These are phyloP conservation scores for Drosophila athabasca DNA, from an alignment of 1,140 invertebrate species.

Conservation along the genomic window DNA sequence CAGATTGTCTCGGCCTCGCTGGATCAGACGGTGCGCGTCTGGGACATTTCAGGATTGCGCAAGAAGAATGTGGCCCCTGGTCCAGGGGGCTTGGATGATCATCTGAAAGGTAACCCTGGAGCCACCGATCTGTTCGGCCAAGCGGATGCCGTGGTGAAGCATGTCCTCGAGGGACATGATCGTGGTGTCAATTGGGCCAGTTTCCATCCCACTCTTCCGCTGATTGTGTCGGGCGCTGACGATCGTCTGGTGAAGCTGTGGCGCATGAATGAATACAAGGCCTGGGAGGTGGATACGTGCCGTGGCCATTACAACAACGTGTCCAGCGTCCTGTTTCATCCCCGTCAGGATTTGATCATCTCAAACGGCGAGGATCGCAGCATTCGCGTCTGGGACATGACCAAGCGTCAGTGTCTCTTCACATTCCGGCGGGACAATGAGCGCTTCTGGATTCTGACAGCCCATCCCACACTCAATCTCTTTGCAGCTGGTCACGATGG, in stretches of 20 bases:
- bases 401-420: conserved; percentile 97
- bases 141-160: conserved; percentile 98
- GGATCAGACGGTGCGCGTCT: conserved; percentile 99
- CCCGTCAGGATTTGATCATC: conserved; percentile 97
- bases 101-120: conserved; percentile 91
- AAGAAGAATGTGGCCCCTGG: conserved; percentile 99
- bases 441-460: conserved; percentile 97
- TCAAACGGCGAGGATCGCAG: conserved; percentile 99
- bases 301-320: conserved; percentile 99
- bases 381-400: conserved; percentile 99
- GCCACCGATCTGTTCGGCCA: conserved; percentile 97
- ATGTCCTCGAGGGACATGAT: conserved; percentile 98
- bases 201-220: conserved; percentile 97
- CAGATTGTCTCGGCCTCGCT: conserved; percentile 98
- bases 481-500: conserved; percentile 98
- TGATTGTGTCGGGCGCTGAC: conserved; percentile 99
- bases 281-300: conserved; percentile 99
- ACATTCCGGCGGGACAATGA: conserved; percentile 98
- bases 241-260: conserved; percentile 99
- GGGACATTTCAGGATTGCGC: conserved; percentile 98
- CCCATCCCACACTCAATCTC: conserved; percentile 94
- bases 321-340: conserved; percentile 98
- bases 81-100: conserved; percentile 94
- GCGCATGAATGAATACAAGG: conserved; percentile 99
- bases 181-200: conserved; percentile 99